Evolutionary conservation across 2,888 invertebrate genomes (phyloP), one percentile per base, ranked within the genome.

Genomic region (Oeneis ivallda): DNA sequence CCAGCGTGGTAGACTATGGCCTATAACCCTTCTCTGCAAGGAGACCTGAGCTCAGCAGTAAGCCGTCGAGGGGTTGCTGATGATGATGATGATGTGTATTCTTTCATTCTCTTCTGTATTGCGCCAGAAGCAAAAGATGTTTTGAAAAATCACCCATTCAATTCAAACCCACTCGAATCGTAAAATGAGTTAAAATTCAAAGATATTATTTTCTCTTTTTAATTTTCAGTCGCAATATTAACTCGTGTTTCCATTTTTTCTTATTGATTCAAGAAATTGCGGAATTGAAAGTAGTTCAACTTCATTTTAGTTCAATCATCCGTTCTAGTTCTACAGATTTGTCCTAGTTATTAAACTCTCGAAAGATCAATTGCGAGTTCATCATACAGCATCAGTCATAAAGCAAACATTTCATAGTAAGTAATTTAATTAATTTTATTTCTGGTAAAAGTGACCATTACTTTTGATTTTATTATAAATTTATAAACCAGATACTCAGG

Each of bases 221-320:
- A 10, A 39, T 19, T 39, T 54, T 9, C 37, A 15, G 15, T 39
- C 17, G 17, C 39, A 54, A 41, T 56, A 56, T 56, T 56, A 56
- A 19, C 56, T 41, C 56, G 17, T 41, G 39, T 17, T 39, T 39
- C 54, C 15, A 52, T 54, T 54, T 52, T 37, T 54, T 54, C 19
- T 39, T 26, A 19, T 56, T 56, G 19, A 56, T 56, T 56, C 41
- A 56, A 56, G 56, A 56, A 19, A 56, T 41, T 56, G 56, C 56
- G 13, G 56, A 56, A 26, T 56, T 19, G 56, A 41, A 56, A 56
- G 56, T 56, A 56, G 56, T 56, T 37, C 53, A 53, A 53, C 53
- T 53, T 15, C 53, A 53, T 37, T 53, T 8, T 53, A 53, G 53
- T 53, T 41, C 56, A 56, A 41, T 56, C 39, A 41, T 41, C 10